Percentiles rank a stretch among this genome's conserved stretches.
phyloP scores from a whole-genome alignment of 2,113 vertebrate genomes.

The Etia nguti region DNA sequence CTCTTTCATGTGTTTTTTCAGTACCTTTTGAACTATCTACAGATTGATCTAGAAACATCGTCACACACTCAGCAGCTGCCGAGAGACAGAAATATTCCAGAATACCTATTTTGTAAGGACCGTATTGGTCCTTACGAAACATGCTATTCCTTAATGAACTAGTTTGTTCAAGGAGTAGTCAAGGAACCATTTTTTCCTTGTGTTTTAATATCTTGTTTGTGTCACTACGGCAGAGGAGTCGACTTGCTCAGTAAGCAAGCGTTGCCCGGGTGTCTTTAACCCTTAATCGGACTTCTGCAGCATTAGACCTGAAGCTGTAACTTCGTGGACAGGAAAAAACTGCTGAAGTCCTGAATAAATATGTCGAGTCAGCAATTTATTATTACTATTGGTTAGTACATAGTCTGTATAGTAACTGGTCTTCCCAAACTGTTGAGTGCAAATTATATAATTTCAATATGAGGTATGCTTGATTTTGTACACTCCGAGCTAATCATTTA shows the following conservation, averaged over 20 bases:
- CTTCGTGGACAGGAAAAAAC: neutral
- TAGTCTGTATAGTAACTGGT: neutral
- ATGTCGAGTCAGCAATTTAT: neutral
- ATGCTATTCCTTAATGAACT: neutral
- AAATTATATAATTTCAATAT: neutral
- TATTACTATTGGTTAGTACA: neutral
- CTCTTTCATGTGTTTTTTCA: neutral
- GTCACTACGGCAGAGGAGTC: neutral
- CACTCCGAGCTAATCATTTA: fast-evolving
- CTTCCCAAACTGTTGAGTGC: neutral
- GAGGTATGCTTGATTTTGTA: neutral
- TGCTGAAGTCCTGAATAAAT: neutral
- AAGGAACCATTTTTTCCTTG: neutral
- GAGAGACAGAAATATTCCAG: neutral
- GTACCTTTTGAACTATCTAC: neutral
- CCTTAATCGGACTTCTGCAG: neutral
- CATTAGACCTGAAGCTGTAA: neutral
- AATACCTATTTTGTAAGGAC: neutral
- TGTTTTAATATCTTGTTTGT: neutral
- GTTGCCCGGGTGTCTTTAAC: neutral
- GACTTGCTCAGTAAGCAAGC: neutral
- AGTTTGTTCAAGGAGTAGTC: neutral
- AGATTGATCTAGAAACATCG: neutral
- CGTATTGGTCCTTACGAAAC: neutral
- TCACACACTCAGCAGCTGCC: neutral